Base-by-base conservation (phyloP, 1,140 invertebrate genomes). In the Homarus americanus region DNA sequence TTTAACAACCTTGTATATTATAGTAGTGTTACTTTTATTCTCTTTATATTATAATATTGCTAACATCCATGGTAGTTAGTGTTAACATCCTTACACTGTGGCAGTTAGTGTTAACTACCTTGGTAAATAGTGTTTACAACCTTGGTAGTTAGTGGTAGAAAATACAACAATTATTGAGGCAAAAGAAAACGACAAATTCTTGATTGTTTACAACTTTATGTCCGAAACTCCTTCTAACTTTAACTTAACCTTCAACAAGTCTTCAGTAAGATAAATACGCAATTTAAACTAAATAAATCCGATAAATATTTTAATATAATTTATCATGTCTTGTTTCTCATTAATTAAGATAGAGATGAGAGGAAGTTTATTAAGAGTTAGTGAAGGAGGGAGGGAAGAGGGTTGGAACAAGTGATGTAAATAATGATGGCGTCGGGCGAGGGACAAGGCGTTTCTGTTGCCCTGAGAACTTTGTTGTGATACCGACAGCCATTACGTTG, bases 381-480 rank as follows among this genome's bases (percentile, higher is more conserved):
- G 9, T 0, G 17, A n/a, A 72, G 12, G 10, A 7, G 1, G 28
- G 2, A 15, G 9, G 1, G n/a, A 1, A 28, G 1, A 41, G 53
- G n/a, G 72, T 82, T 49, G 17, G 78, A 40, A 73, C 40, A 41
- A 44, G 41, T 32, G 87, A 75, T 89, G 87, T 89, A 69, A 89
- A 89, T 75, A 89, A 89, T 73, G 66, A 89, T 89, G 87, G 87
- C 78, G 87, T 66, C 78, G 38, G 79, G 36, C 15, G 38, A 49
- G 40, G 40, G 72, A 89, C 87, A 82, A 89, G 87, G 87, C 78
- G 78, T 82, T 49, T 73, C 79, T 89, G 41, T 89, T 80, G n/a
- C 41, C 79, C n/a, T 73, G 32, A 73, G 63, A 73, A 73, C 63
- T 58, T 75, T 72, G 17, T 82, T 10, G n/a, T 89, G 79, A 73